phyloP scores from a whole-genome alignment of 1,140 invertebrate species.

The Drosophila ambigua region DNA sequence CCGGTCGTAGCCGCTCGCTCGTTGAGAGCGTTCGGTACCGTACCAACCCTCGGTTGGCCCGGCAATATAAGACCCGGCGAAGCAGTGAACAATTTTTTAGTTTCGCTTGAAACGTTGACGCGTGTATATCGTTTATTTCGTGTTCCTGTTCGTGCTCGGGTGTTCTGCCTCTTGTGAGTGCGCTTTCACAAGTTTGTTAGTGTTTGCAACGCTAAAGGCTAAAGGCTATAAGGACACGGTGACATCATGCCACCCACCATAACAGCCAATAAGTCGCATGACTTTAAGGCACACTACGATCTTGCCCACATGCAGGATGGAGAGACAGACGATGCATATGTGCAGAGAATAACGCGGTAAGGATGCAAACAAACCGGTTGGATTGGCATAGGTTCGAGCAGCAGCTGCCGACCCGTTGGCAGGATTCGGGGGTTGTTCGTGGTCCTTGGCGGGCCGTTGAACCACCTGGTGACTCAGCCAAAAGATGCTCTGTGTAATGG shows the following conservation, averaged over 20 bases:
- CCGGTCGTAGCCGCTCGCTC: not conserved
- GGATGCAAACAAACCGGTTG: slow-evolving; percentile 51
- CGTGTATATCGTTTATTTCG: slow-evolving; percentile 24
- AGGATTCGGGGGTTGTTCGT: slow-evolving; percentile 19
- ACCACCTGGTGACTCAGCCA: not conserved
- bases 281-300: slow-evolving; percentile 61
- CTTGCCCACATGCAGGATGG: slow-evolving; percentile 58
- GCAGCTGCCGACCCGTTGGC: slow-evolving; percentile 14
- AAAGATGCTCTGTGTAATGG: not conserved
- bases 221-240: slow-evolving; percentile 45
- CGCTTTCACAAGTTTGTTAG: slow-evolving; percentile 1
- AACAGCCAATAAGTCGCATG: slow-evolving; percentile 53
- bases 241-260: slow-evolving; percentile 77
- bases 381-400: not conserved
- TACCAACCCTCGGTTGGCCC: slow-evolving; percentile 35
- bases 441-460: slow-evolving; percentile 11
- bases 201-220: not conserved
- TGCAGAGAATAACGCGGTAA: slow-evolving; percentile 70
- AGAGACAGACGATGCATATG: slow-evolving; percentile 52
- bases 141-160: slow-evolving; percentile 13
- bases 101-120: slow-evolving; percentile 48
- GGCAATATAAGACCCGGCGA: slow-evolving; percentile 55
- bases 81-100: slow-evolving; percentile 51
- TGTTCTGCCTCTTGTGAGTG: no score
- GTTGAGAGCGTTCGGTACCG: slow-evolving; percentile 9